Percentiles rank a stretch among this genome's conserved stretches.
Evolutionary conservation across 2,113 vertebrate genomes (phyloP).

Genomic region (Chitala chitala): DNA sequence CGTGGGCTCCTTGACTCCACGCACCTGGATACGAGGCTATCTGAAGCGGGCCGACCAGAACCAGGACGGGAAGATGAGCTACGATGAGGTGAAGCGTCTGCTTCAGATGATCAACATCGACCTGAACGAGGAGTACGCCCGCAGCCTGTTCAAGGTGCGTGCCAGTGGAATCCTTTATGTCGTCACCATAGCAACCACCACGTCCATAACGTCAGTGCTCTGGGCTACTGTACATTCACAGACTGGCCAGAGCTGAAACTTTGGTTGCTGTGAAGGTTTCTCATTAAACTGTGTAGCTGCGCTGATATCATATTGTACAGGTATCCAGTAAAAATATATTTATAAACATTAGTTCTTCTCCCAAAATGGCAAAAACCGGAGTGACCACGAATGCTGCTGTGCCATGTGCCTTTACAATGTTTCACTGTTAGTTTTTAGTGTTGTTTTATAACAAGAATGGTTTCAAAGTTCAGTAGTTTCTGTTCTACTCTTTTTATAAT

Average conservation of each 20-base stretch:
- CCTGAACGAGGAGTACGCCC: constrained; percentile 81
- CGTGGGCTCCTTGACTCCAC: constrained; percentile 46
- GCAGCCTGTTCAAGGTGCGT: constrained; percentile 81
- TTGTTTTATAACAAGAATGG: no score
- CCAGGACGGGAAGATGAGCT: constrained; percentile 90
- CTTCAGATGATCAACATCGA: constrained; percentile 92
- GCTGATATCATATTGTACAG: no score
- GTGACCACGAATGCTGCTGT: no score
- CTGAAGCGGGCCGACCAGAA: constrained; percentile 82
- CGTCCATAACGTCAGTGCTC: not conserved
- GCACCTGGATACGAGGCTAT: constrained; percentile 83
- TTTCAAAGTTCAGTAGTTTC: no score
- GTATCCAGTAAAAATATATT: no score
- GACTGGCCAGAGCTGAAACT: not conserved
- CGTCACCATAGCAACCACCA: no score
- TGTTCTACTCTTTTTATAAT: not conserved
- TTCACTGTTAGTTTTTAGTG: no score
- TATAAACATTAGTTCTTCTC: no score
- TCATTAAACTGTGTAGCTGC: no score
- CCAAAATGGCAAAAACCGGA: no score
- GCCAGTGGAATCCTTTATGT: not conserved
- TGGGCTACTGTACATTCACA: not conserved
- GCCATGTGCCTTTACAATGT: no score
- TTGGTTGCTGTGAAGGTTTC: no score
- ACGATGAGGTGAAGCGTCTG: constrained; percentile 83